Evolutionary conservation across 2,888 invertebrate species (phyloP).

Genomic region (Melanostoma mellinum): DNA sequence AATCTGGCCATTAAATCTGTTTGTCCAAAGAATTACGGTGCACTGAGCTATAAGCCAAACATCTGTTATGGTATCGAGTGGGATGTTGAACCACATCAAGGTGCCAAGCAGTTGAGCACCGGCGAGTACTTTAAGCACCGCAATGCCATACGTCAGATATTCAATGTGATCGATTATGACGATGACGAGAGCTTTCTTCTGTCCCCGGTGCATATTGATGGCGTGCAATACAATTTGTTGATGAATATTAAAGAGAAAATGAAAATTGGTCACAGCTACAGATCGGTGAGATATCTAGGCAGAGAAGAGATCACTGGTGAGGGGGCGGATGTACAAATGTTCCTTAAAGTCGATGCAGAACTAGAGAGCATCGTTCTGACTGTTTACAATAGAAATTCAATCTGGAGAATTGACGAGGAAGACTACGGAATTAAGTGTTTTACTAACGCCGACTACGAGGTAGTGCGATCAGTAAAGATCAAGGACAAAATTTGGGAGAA

Average conservation of each 20-base stretch:
- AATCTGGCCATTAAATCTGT: constrained; percentile 73
- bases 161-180: constrained; percentile 66
- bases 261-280: constrained; percentile 46
- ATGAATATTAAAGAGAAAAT: constrained; percentile 74
- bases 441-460: constrained; percentile 84
- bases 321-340: constrained; percentile 73
- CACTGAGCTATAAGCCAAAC: constrained; percentile 76
- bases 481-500: constrained; percentile 80
- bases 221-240: constrained; percentile 70
- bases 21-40: constrained; percentile 76
- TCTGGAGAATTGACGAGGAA: constrained; percentile 81
- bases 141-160: constrained; percentile 72
- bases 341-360: constrained; percentile 73
- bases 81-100: constrained; percentile 70
- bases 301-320: constrained; percentile 56
- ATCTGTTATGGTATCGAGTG: constrained; percentile 77
- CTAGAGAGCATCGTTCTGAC: constrained; percentile 81
- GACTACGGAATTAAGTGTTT: constrained; percentile 85
- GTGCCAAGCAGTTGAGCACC: constrained; percentile 64
- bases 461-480: constrained; percentile 82
- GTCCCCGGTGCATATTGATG: constrained; percentile 54
- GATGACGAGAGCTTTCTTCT: constrained; percentile 71
- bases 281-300: constrained; percentile 70
- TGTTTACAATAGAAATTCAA: constrained; percentile 84
- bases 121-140: constrained; percentile 75